Percentiles rank a stretch among this genome's conserved stretches.
These are phyloP conservation scores for Labia minor DNA, from an alignment of 2,888 invertebrate genomes.

Conservation along the genomic window DNA sequence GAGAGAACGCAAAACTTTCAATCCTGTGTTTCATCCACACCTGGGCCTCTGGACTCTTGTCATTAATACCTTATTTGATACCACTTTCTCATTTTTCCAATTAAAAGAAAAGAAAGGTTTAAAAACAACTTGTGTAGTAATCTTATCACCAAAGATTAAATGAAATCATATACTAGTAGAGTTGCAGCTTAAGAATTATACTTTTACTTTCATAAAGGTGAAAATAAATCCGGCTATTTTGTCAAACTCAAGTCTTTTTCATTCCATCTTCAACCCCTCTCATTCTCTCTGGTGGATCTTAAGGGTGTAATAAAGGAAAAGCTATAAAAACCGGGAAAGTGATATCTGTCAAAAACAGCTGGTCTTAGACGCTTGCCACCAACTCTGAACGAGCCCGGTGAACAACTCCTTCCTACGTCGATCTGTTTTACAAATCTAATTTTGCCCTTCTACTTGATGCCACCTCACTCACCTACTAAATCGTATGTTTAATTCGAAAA, in stretches of 20 bases:
- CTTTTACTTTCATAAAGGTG: not conserved
- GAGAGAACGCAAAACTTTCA: not conserved
- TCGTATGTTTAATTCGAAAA: not conserved
- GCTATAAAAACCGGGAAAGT: slow-evolving; percentile 13
- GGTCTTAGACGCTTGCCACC: not conserved
- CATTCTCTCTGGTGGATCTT: not conserved
- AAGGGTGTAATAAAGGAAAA: slow-evolving; percentile 1
- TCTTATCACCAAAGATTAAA: not conserved
- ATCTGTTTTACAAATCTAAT: not conserved
- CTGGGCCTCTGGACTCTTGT: not conserved
- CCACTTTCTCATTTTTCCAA: not conserved
- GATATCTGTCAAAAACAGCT: slow-evolving; percentile 13
- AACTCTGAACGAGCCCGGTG: not conserved
- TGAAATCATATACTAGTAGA: not conserved
- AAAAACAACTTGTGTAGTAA: too few species aligned
- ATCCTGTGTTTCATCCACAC: not conserved
- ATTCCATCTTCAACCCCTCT: not conserved
- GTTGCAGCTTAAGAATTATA: not conserved
- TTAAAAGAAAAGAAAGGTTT: too few species aligned
- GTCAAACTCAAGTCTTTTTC: not conserved
- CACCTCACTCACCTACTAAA: not conserved
- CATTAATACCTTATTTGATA: too few species aligned
- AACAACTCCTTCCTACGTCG: not conserved
- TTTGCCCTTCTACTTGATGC: not conserved
- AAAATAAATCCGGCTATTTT: not conserved